Percentiles rank a stretch among this genome's conserved stretches.
phyloP scores from a whole-genome alignment of 2,797 vertebrate species.

The Florisuga fusca region DNA sequence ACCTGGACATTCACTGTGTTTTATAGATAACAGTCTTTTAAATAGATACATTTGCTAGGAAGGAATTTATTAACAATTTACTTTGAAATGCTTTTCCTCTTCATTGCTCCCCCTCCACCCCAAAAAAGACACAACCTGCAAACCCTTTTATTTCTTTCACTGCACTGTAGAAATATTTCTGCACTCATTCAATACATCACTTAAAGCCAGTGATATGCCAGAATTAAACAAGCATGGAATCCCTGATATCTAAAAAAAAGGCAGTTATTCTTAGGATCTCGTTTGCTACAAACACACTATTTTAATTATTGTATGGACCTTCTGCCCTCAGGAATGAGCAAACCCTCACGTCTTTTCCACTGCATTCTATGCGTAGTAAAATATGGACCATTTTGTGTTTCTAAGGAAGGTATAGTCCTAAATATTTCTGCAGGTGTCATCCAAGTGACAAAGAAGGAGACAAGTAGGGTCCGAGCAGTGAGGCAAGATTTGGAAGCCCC shows the following conservation, averaged over 20 bases:
- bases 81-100: background rate
- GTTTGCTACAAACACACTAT: background rate
- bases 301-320: background rate
- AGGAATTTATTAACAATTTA: background rate
- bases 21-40: background rate
- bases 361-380: background rate
- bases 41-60: background rate
- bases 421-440: background rate
- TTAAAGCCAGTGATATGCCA: background rate
- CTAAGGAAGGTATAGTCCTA: background rate
- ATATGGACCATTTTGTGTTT: background rate
- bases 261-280: background rate
- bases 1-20: background rate
- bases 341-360: background rate
- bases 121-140: rapidly evolving
- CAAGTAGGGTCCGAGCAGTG: background rate
- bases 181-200: background rate
- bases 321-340: background rate
- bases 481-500: background rate
- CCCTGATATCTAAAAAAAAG: background rate
- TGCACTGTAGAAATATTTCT: background rate
- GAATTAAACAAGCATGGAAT: background rate
- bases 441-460: background rate
- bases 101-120: background rate
- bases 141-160: background rate